phyloP scores from a whole-genome alignment of 2,888 invertebrate species.

The Muschampia plurimacula region DNA sequence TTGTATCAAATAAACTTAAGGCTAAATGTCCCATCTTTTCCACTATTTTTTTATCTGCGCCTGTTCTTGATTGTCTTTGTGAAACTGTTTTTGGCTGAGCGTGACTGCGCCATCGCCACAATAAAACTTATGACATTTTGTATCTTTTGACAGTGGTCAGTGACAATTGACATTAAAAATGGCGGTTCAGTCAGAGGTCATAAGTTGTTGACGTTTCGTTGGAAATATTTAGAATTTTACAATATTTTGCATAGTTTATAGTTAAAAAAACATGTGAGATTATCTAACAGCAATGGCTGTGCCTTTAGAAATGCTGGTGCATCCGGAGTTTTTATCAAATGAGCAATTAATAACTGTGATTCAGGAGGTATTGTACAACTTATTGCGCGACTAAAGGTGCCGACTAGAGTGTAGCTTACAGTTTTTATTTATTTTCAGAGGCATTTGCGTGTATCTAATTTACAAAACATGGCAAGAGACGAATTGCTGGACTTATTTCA shows the following conservation, averaged over 20 bases:
- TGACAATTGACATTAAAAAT: no score
- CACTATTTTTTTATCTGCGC: no score
- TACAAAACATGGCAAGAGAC: constrained; percentile 64
- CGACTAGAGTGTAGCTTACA: background rate
- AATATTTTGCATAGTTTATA: background rate
- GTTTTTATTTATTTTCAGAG: constrained; percentile 61
- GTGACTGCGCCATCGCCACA: no score
- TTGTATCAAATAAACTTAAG: no score
- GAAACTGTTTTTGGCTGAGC: no score
- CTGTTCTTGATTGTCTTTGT: no score
- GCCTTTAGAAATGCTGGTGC: constrained; percentile 73
- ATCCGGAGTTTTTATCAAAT: constrained; percentile 76
- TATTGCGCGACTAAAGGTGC: background rate
- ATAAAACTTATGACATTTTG: no score
- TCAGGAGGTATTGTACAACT: constrained; percentile 64
- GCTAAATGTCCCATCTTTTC: no score
- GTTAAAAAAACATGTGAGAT: constrained; percentile 17
- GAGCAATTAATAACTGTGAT: constrained; percentile 72
- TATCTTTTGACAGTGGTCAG: no score
- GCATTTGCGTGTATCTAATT: constrained; percentile 64
- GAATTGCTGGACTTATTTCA: constrained; percentile 75
- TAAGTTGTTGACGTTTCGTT: no score
- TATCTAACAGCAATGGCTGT: constrained; percentile 59
- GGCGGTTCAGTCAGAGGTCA: no score
- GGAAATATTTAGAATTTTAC: background rate